Conservation (phyloP, 2,113 vertebrate species). For the Podarcis cretensis region DNA sequence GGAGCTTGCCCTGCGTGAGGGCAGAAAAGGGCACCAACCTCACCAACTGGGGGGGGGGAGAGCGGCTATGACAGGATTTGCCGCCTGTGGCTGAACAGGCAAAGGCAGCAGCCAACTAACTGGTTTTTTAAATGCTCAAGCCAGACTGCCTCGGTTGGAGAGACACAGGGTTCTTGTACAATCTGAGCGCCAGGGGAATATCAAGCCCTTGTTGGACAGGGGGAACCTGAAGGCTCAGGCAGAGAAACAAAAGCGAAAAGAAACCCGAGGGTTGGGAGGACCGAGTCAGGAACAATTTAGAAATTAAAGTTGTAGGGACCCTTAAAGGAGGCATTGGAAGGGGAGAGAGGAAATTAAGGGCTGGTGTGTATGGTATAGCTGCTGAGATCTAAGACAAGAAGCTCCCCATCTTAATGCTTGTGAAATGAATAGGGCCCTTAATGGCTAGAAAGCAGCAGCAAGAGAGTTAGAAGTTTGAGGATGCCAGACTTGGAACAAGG, state of each 20-base stretch:
- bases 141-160: not conserved
- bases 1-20: not conserved
- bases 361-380: not conserved
- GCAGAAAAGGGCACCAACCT: not conserved
- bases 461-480: not conserved
- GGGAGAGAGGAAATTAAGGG: not conserved
- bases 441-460: not conserved
- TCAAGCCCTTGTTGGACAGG: not conserved
- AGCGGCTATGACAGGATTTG: slow-evolving; percentile 3
- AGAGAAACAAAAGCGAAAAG: not conserved
- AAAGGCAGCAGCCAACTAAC: not conserved
- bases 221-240: not conserved
- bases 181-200: not conserved
- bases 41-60: not conserved
- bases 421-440: not conserved
- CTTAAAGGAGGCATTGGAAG: slow-evolving; percentile 11
- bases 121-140: not conserved
- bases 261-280: no score
- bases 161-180: not conserved
- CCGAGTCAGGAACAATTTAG: not conserved
- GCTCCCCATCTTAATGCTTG: not conserved
- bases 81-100: not conserved
- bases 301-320: not conserved
- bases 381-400: not conserved
- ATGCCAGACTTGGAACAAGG: not conserved